Evolutionary conservation across 2,888 invertebrate genomes (phyloP).

Genomic region (Matsumyia berberina): DNA sequence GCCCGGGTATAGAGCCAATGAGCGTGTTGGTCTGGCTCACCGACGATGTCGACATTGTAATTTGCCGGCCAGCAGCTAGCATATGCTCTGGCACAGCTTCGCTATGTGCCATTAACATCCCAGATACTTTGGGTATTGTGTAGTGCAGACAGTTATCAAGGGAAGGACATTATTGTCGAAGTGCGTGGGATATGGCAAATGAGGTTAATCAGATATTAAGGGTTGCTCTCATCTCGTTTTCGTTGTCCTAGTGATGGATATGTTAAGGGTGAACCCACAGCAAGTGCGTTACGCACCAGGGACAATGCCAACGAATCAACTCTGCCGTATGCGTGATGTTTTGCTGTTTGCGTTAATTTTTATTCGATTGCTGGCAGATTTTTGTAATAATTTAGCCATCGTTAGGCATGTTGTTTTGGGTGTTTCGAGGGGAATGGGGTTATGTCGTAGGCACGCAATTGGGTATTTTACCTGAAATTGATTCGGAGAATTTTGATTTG

Average conservation of each 20-base stretch:
- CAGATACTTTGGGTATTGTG: slow-evolving; percentile 16
- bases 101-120: neutral
- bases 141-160: slow-evolving; percentile 35
- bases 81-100: slow-evolving; percentile 24
- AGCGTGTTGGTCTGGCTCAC: neutral
- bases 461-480: too few species aligned
- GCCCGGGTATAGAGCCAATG: slow-evolving; percentile 20
- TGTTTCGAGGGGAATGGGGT: too few species aligned
- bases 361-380: slow-evolving; percentile 31
- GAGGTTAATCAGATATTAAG: slow-evolving; percentile 71
- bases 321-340: slow-evolving; percentile 31
- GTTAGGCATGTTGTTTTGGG: neutral
- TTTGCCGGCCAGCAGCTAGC: slow-evolving; percentile 53
- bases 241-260: slow-evolving; percentile 18
- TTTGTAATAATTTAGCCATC: slow-evolving; percentile 14
- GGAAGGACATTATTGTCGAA: slow-evolving; percentile 15
- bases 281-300: neutral
- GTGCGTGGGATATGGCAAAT: slow-evolving; percentile 59
- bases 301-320: neutral
- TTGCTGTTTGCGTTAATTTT: slow-evolving; percentile 34
- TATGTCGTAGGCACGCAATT: too few species aligned
- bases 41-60: slow-evolving; percentile 12
- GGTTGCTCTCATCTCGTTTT: slow-evolving; percentile 29
- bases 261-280: neutral
- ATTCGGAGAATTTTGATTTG: too few species aligned